A percentile compares a stretch with the other conserved stretches of the same genome.
Conservation (phyloP, 1,140 invertebrate species). For the Contarinia nasturtii region DNA sequence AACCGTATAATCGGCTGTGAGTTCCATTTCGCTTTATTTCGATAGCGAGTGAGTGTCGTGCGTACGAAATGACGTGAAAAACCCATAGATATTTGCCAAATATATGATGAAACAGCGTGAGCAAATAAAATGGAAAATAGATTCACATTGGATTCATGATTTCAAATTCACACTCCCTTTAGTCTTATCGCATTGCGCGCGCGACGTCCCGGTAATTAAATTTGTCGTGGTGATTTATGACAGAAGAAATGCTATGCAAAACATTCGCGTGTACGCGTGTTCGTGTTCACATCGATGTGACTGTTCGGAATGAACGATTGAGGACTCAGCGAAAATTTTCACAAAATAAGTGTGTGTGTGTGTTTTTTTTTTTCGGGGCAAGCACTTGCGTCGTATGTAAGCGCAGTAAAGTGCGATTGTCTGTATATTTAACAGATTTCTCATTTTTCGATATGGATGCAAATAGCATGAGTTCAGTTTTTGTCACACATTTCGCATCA, state of each 20-base stretch:
- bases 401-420: neutral
- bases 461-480: neutral
- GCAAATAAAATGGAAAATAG: neutral
- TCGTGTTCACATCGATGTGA: too few species aligned
- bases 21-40: neutral
- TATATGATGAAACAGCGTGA: too few species aligned
- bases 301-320: too few species aligned
- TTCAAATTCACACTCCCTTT: conserved; percentile 5
- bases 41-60: neutral
- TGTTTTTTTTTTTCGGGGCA: too few species aligned
- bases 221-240: conserved; percentile 5
- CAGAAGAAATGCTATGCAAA: neutral
- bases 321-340: too few species aligned
- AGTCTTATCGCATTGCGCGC: conserved; percentile 3
- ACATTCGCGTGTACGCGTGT: too few species aligned
- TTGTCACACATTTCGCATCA: neutral
- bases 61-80: too few species aligned
- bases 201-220: conserved; percentile 6
- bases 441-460: neutral
- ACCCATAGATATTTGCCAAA: too few species aligned
- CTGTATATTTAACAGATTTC: neutral
- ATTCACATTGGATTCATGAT: conserved; percentile 1
- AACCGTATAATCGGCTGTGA: neutral
- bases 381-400: too few species aligned
- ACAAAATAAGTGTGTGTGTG: too few species aligned